phyloP scores from a whole-genome alignment of 1,140 invertebrate genomes.

The Prorops nasuta region DNA sequence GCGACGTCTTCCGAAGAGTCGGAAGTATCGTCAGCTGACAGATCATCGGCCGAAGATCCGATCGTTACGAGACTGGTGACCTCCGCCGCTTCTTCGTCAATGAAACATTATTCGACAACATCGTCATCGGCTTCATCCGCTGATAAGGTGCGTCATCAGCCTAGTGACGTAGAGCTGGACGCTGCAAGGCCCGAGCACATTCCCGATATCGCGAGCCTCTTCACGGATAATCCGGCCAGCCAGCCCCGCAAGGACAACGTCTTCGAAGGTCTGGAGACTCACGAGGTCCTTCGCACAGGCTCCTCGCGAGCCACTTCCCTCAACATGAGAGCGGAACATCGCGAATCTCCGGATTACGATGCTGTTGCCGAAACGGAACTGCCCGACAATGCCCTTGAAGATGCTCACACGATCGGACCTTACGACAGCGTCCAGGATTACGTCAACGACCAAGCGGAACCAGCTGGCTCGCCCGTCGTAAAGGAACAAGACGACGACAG shows the following conservation, averaged over 20 bases:
- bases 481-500: slow-evolving; percentile 51
- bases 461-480: slow-evolving; percentile 20
- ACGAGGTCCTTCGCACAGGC: slow-evolving; percentile 37
- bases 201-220: slow-evolving; percentile 47
- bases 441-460: slow-evolving; percentile 43
- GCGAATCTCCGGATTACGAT: slow-evolving; percentile 28
- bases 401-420: slow-evolving; percentile 46
- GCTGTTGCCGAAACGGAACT: slow-evolving; percentile 27
- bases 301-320: slow-evolving; percentile 7
- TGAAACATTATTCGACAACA: slow-evolving; percentile 14
- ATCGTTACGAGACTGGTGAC: slow-evolving; percentile 24
- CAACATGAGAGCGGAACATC: slow-evolving; percentile 34
- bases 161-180: slow-evolving; percentile 10
- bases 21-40: slow-evolving; percentile 16
- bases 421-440: slow-evolving; percentile 46
- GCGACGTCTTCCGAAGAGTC: neutral
- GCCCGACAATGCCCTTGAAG: slow-evolving; percentile 38
- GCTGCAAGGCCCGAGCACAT: slow-evolving; percentile 36
- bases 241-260: slow-evolving; percentile 37
- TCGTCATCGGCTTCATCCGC: slow-evolving; percentile 9
- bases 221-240: slow-evolving; percentile 34
- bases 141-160: slow-evolving; percentile 12
- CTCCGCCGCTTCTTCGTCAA: slow-evolving; percentile 28
- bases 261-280: slow-evolving; percentile 47
- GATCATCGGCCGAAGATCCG: slow-evolving; percentile 29